These are phyloP conservation scores for Eretmocerus hayati DNA, from an alignment of 2,888 invertebrate genomes.

Conservation along the genomic window DNA sequence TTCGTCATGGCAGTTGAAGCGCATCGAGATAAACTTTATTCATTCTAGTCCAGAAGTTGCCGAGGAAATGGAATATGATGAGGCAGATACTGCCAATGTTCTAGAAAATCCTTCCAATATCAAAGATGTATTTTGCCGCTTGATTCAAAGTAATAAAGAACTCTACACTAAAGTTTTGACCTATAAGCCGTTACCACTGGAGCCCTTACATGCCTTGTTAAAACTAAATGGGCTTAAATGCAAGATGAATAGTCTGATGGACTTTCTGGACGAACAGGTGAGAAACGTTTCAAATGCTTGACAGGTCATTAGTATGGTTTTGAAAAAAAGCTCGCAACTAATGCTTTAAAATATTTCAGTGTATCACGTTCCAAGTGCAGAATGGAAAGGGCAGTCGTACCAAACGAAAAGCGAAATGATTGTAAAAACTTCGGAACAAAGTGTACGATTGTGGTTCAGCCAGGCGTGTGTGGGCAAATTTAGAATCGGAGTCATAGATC, in stretches of 20 bases:
- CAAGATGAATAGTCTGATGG: constrained; percentile 45
- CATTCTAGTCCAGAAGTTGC: constrained; percentile 9
- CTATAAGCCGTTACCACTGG: constrained; percentile 50
- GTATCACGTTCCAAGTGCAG: constrained; percentile 32
- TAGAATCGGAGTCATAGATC: too few species aligned
- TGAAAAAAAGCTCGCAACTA: neutral
- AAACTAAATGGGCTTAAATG: constrained; percentile 47
- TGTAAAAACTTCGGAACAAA: too few species aligned
- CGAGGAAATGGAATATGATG: constrained; percentile 30
- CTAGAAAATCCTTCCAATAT: constrained; percentile 23
- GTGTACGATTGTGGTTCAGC: too few species aligned
- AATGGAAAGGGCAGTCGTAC: constrained; percentile 15
- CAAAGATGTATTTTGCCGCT: constrained; percentile 27
- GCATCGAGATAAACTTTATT: too few species aligned
- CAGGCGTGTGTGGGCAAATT: too few species aligned
- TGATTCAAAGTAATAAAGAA: constrained; percentile 40
- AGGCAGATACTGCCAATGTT: constrained; percentile 15
- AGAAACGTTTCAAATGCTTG: constrained; percentile 9
- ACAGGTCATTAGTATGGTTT: neutral
- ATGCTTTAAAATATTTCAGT: constrained; percentile 27
- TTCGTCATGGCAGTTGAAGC: too few species aligned
- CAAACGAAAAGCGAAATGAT: constrained; percentile 5
- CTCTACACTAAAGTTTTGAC: constrained; percentile 47
- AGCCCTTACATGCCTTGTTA: constrained; percentile 43
- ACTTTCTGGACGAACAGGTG: constrained; percentile 51